These are phyloP conservation scores for Apteryx owenii DNA, from an alignment of 2,113 vertebrate species.

Conservation along the genomic window DNA sequence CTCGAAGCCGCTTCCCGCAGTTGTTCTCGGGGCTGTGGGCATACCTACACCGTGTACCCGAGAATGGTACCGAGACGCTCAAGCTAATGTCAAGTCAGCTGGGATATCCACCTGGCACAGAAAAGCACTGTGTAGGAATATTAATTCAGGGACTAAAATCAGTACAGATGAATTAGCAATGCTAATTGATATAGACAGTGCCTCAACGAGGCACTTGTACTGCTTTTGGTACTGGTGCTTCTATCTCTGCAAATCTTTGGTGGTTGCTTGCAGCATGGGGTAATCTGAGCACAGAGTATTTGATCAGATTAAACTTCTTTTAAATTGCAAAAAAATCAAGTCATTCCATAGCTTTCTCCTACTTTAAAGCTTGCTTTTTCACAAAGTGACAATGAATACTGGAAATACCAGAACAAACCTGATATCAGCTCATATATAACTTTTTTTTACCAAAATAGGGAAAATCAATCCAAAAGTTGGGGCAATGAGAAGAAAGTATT, in stretches of 20 bases:
- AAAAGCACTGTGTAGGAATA: neutral
- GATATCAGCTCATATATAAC: neutral
- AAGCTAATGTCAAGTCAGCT: neutral
- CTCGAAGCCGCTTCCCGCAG: neutral
- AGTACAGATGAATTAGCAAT: neutral
- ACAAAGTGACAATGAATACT: neutral
- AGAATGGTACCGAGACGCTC: neutral
- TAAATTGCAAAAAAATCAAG: neutral
- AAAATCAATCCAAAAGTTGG: neutral
- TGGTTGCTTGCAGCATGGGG: rapidly evolving
- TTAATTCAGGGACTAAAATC: neutral
- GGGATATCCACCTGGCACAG: neutral
- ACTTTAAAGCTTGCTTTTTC: neutral
- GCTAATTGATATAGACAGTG: neutral
- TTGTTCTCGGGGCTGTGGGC: rapidly evolving
- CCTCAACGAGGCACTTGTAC: neutral
- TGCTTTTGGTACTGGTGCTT: neutral
- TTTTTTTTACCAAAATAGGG: neutral
- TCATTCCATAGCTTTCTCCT: neutral
- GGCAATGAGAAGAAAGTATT: neutral
- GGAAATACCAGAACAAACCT: neutral
- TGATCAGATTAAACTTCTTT: neutral
- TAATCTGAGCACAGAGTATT: neutral
- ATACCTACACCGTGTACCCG: neutral
- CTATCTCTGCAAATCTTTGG: neutral